Evolutionary conservation across 2,113 vertebrate species (phyloP).

Genomic region (Typhlomys cinereus): DNA sequence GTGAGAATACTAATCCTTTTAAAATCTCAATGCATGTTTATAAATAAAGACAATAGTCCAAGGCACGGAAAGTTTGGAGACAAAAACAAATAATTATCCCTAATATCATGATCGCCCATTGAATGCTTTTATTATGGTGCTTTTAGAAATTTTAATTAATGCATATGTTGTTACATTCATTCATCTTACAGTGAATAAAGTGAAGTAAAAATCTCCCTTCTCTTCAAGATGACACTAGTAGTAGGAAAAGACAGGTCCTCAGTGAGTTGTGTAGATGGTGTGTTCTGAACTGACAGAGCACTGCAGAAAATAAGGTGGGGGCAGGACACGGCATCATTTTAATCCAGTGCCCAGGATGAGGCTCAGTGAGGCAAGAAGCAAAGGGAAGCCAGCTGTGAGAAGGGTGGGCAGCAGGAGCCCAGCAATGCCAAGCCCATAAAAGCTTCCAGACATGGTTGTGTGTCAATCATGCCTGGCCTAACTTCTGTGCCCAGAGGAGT

Average conservation of each 20-base stretch:
- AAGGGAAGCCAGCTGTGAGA: not conserved
- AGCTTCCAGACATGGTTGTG: not conserved
- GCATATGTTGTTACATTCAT: not conserved
- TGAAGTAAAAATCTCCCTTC: not conserved
- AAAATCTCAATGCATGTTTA: slow-evolving; percentile 7
- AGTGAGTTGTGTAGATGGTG: not conserved
- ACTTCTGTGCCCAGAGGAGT: too few relatives aligned
- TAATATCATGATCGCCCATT: not conserved
- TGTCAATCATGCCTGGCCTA: accelerated
- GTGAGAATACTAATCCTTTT: not conserved
- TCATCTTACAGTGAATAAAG: not conserved
- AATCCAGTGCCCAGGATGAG: not conserved
- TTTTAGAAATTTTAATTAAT: not conserved
- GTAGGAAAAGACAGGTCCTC: too few relatives aligned
- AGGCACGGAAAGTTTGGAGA: not conserved
- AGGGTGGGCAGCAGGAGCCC: accelerated
- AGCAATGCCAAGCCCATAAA: not conserved
- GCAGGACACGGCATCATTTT: not conserved
- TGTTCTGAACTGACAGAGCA: not conserved
- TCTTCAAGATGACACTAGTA: not conserved
- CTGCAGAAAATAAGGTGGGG: not conserved
- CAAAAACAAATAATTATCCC: not conserved
- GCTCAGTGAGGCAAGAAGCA: not conserved
- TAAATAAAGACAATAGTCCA: not conserved
- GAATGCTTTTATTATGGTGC: not conserved